Base-by-base conservation (phyloP, 2,888 invertebrate genomes). In the Timema podura region DNA sequence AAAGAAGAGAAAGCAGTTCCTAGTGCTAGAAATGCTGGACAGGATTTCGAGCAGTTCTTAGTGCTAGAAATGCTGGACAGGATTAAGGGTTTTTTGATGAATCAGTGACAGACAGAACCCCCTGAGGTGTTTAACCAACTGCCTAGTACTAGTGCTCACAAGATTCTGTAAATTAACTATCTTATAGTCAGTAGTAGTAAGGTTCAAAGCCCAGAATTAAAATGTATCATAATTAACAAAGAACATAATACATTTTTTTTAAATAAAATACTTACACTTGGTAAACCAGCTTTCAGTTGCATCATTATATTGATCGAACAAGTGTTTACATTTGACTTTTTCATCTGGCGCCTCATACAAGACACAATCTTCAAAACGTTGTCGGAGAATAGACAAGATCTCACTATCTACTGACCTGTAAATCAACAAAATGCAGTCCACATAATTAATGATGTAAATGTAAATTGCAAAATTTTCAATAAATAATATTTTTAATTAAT, bases 261-360 rank as follows among this genome's bases (percentile, higher is more conserved):
- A n/a, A n/a, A n/a, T n/a, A 6, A 65, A 16, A 68, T 70, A 81
- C 87, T 85, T 84, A 96, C 97, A 98, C 87, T 98, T 98, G 71
- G 89, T 91, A 80, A 96, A 96, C 91, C 92, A 98, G 80, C 95
- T 93, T 74, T 89, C 89, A 73, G 90, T 85, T 69, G 93, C 91
- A 72, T 90, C 86, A 72, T 92, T 86, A 78, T 93, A 95, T 73
- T 85, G 85, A 0, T 92, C 87, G 75, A 86, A 83, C 0, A 95
- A 75, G 57, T 84, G 83, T 74, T 82, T 83, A 81, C 98, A 98
- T 75, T 87, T 86, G 54, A 83, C 84, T 46, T 78, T 73, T 75
- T 90, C 88, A 78, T 94, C 91, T 6, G 90, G 91, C 0, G 85
- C 83, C 79, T 95, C 90, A 80, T 90, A 91, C 73, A 88, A 65